These are phyloP conservation scores for Loxodonta africana DNA, from an alignment of 2,113 vertebrate genomes.

Conservation along the genomic window DNA sequence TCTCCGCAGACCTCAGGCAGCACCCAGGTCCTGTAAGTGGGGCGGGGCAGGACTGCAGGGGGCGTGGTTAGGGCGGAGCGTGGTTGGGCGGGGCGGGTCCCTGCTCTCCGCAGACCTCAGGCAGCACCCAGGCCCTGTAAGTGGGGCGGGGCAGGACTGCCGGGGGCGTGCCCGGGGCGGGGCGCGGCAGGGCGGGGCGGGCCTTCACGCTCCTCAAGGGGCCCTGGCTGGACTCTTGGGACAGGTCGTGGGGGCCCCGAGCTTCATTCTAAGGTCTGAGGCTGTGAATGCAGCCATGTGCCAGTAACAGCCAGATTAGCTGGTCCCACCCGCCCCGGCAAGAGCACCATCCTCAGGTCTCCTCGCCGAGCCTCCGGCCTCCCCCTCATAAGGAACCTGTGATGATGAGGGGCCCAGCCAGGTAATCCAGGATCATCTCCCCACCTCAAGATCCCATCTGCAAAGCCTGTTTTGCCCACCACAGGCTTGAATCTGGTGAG, in stretches of 20 bases:
- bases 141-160: no score
- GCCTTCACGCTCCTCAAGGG: no score
- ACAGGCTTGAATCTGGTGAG: neutral
- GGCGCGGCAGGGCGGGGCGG: no score
- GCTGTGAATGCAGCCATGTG: neutral
- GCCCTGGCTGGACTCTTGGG: no score
- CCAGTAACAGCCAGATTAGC: neutral
- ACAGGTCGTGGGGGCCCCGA: no score
- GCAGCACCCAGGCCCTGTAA: no score
- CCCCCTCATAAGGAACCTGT: no score
- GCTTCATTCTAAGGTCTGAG: neutral
- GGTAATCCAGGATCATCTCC: neutral
- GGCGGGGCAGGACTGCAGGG: neutral
- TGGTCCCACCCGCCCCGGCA: no score
- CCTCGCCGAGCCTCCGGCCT: neutral
- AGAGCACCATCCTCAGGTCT: neutral
- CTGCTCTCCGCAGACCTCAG: no score
- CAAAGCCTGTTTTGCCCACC: neutral
- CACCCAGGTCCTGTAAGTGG: neutral
- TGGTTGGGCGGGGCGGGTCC: no score
- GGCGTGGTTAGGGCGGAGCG: neutral
- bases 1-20: no score
- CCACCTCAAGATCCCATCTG: neutral
- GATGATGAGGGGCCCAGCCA: no score
- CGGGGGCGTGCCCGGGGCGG: neutral